Evolutionary conservation across 2,888 invertebrate genomes (phyloP).

Genomic region (Pammene fasciana): DNA sequence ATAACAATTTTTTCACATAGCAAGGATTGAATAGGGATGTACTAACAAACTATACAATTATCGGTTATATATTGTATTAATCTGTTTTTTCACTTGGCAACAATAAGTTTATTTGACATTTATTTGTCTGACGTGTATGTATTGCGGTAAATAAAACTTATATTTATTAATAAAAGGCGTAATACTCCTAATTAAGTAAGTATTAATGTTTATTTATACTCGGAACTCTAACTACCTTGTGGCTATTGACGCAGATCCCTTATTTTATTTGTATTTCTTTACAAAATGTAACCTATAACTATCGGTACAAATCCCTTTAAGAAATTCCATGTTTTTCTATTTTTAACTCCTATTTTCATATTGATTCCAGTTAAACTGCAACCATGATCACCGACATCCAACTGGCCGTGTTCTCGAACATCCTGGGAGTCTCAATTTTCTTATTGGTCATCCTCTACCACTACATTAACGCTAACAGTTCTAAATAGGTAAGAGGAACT

Average conservation of each 20-base stretch:
- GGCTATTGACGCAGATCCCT: background rate
- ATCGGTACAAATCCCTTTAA: background rate
- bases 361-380: constrained; percentile 47
- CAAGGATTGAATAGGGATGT: constrained; percentile 9
- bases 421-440: constrained; percentile 95
- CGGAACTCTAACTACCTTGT: background rate
- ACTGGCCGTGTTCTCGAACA: constrained; percentile 97
- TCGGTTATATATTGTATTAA: background rate
- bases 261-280: background rate
- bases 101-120: constrained; percentile 13
- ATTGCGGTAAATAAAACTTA: constrained; percentile 23
- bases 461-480: constrained; percentile 94
- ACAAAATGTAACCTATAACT: background rate
- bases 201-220: background rate
- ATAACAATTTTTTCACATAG: too few species aligned
- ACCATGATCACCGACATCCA: constrained; percentile 98
- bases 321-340: background rate
- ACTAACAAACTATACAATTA: background rate
- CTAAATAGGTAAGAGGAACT: constrained; percentile 76
- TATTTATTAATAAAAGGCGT: constrained; percentile 4
- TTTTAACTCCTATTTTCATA: constrained; percentile 9
- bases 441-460: constrained; percentile 98
- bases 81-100: too few species aligned
- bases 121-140: constrained; percentile 40
- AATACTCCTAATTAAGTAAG: constrained; percentile 20